Percentiles rank a stretch among this genome's conserved stretches.
Evolutionary conservation across 30 jellyfish, hydroid and myxozoan species (phyloP).

Genomic region (Catostylus mosaicus): DNA sequence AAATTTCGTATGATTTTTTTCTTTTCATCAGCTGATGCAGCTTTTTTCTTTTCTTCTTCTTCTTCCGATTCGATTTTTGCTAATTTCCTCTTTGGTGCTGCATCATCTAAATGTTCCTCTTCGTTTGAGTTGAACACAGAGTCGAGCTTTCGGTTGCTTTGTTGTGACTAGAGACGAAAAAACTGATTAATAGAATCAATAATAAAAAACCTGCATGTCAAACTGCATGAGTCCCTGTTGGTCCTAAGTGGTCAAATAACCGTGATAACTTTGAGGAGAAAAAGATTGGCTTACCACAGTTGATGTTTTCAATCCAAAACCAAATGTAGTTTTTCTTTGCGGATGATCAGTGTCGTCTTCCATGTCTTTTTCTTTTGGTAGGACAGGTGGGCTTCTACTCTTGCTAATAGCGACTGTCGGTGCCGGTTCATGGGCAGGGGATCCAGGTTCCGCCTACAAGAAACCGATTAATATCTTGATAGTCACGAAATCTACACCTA

Average conservation of each 20-base stretch:
- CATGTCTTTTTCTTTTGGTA: slow-evolving; percentile 68
- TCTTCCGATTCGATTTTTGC: slow-evolving; percentile 82
- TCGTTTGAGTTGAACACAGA: slow-evolving; percentile 92
- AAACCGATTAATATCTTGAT: too few relatives aligned
- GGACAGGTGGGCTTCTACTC: slow-evolving; percentile 20
- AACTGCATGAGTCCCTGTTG: too few relatives aligned
- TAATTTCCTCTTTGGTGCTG: slow-evolving; percentile 77
- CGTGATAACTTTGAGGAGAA: too few relatives aligned
- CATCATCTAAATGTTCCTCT: slow-evolving; percentile 70
- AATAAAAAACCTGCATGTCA: too few relatives aligned
- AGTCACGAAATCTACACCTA: too few relatives aligned
- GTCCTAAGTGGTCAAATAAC: too few relatives aligned
- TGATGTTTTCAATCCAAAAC: slow-evolving; percentile 88
- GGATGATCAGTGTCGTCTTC: slow-evolving; percentile 80
- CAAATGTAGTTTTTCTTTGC: slow-evolving; percentile 83
- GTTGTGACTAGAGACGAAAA: slow-evolving; percentile 78
- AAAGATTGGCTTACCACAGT: slow-evolving; percentile 53
- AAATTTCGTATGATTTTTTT: slow-evolving; percentile 82
- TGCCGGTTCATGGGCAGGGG: slow-evolving; percentile 39
- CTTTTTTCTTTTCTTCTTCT: slow-evolving; percentile 64
- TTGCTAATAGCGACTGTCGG: slow-evolving; percentile 1
- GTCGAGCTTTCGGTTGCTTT: slow-evolving; percentile 84
- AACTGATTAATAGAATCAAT: too few relatives aligned
- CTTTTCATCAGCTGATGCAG: slow-evolving; percentile 90
- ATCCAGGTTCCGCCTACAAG: slow-evolving; percentile 29